Conservation (phyloP, 2,797 vertebrate genomes). For the Brachyrhaphis roseni region DNA sequence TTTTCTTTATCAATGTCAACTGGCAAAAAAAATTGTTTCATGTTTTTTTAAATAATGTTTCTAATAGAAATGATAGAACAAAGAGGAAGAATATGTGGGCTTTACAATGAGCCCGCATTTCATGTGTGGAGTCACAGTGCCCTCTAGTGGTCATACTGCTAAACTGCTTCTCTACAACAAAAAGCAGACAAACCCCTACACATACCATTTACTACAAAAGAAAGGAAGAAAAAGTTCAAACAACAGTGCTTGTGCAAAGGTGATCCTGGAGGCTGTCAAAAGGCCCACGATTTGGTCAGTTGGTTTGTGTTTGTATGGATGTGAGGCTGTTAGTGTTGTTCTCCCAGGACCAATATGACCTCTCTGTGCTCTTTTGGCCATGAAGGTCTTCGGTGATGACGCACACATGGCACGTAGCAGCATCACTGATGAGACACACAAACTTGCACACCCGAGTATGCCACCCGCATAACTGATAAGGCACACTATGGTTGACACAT, state of each 20-base stretch:
- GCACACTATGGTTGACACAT: constrained; percentile 64
- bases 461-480: constrained; percentile 76
- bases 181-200: constrained; percentile 25
- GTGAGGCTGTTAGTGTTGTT: constrained; percentile 43
- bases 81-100: constrained; percentile 46
- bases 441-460: constrained; percentile 44
- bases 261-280: constrained; percentile 10
- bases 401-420: constrained; percentile 69
- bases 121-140: constrained; percentile 75
- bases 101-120: constrained; percentile 23
- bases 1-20: not conserved
- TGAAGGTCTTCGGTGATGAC: constrained; percentile 80
- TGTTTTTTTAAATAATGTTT: not conserved
- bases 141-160: constrained; percentile 71
- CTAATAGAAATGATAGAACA: not conserved
- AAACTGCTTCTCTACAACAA: constrained; percentile 44
- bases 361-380: constrained; percentile 76
- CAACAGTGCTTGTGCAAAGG: constrained; percentile 17
- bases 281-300: constrained; percentile 6
- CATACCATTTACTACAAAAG: constrained; percentile 12
- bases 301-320: constrained; percentile 18
- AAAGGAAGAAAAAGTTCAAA: constrained; percentile 13
- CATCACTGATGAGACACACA: constrained; percentile 67
- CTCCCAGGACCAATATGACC: constrained; percentile 77
- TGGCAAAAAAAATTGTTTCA: not conserved